Conservation (phyloP, 1,140 invertebrate genomes). For the Sipha flava region DNA sequence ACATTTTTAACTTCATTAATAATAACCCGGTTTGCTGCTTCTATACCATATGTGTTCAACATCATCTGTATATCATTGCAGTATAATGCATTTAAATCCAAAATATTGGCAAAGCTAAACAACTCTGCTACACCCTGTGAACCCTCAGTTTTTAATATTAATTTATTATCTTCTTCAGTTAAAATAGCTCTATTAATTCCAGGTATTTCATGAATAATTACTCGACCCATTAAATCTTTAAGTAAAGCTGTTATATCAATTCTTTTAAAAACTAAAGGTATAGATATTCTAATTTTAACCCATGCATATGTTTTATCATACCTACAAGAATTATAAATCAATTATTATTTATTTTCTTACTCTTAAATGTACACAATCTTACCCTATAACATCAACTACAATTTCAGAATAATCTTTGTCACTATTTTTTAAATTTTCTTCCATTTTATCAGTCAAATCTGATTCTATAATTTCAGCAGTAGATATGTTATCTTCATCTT, state of each 20-base stretch:
- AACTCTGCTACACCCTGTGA: constrained; percentile 84
- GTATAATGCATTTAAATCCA: constrained; percentile 82
- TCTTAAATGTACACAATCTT: neutral
- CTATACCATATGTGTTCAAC: constrained; percentile 85
- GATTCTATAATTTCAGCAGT: neutral
- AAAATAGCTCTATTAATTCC: constrained; percentile 76
- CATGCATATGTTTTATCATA: constrained; percentile 34
- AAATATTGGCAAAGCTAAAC: constrained; percentile 66
- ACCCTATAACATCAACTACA: neutral
- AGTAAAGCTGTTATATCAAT: constrained; percentile 73
- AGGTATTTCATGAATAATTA: constrained; percentile 70
- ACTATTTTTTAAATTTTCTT: no score
- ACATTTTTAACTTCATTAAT: constrained; percentile 49
- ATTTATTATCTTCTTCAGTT: constrained; percentile 50
- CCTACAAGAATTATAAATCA: constrained; percentile 29
- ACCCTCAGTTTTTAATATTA: constrained; percentile 84
- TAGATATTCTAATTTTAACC: constrained; percentile 45
- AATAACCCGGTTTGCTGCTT: constrained; percentile 85
- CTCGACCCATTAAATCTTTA: constrained; percentile 59
- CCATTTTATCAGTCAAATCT: neutral
- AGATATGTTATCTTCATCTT: neutral
- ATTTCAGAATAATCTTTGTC: neutral
- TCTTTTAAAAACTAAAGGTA: constrained; percentile 56
- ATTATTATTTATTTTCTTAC: neutral
- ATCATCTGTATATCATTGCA: constrained; percentile 92